Evolutionary conservation across 2,888 invertebrate species (phyloP).

Genomic region (Lochmaea crataegi): DNA sequence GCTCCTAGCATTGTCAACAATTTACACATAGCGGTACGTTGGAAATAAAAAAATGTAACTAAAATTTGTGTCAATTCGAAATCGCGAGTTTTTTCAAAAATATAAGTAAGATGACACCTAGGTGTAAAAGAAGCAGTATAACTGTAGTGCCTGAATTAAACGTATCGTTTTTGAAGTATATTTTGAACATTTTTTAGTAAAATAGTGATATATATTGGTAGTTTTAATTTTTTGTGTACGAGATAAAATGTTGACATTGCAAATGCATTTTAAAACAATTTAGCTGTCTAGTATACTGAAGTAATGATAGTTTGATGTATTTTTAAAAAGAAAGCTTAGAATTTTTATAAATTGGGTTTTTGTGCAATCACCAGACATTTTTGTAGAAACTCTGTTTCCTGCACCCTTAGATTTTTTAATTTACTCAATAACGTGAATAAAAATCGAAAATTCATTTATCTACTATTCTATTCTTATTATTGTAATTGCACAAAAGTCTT

Average conservation of each 20-base stretch:
- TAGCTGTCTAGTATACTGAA: constrained; percentile 33
- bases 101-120: constrained; percentile 7
- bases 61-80: background rate
- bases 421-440: background rate
- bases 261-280: constrained; percentile 29
- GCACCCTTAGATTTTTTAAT: no score
- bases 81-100: constrained; percentile 24
- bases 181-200: constrained; percentile 33
- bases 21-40: no score
- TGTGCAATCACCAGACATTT: background rate
- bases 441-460: background rate
- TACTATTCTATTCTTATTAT: background rate
- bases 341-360: constrained; percentile 11
- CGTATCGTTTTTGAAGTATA: constrained; percentile 54
- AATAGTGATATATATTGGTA: constrained; percentile 20
- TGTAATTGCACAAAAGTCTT: constrained; percentile 1
- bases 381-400: no score
- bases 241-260: constrained; percentile 9
- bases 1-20: no score
- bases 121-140: constrained; percentile 44
- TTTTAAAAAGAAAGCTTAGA: constrained; percentile 33
- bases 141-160: constrained; percentile 60
- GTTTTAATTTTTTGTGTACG: constrained; percentile 33
- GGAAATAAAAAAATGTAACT: no score
- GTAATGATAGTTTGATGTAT: constrained; percentile 42